Conservation (phyloP, 2,113 vertebrate species). For the Boulengeromyrus knoepffleri region DNA sequence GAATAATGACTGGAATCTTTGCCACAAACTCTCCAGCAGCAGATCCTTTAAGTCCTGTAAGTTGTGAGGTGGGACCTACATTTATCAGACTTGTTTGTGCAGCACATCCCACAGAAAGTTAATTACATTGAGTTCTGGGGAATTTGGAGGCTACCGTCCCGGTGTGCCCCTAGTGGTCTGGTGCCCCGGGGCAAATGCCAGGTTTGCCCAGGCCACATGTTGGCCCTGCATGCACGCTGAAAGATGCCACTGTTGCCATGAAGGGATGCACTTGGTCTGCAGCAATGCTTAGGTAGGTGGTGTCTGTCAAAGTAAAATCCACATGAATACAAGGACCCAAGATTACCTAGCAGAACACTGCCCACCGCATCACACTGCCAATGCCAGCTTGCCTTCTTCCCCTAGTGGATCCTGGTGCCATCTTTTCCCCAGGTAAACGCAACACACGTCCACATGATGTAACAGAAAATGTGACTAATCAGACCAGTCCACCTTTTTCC, state of each 20-base stretch:
- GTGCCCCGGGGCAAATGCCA: background rate
- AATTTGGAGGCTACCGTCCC: too few species aligned
- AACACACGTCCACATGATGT: background rate
- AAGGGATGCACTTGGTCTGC: background rate
- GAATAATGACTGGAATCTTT: constrained; percentile 76
- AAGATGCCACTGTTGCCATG: background rate
- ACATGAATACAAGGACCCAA: background rate
- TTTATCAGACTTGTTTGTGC: background rate
- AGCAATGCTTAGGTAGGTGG: background rate
- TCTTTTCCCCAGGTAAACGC: background rate
- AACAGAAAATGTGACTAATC: background rate
- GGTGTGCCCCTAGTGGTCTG: background rate
- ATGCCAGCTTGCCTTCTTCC: background rate
- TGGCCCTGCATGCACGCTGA: background rate
- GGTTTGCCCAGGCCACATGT: background rate
- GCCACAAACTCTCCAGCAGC: constrained; percentile 74
- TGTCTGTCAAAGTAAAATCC: background rate
- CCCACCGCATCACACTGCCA: background rate
- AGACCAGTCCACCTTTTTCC: background rate
- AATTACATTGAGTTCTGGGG: background rate
- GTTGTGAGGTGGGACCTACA: too few species aligned
- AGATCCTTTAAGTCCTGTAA: too few species aligned
- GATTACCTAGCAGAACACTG: background rate
- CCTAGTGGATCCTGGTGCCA: background rate
- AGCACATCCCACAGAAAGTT: background rate